These are phyloP conservation scores for Apostichopus californicus DNA, from an alignment of 35 echinoderm and acorn worm species.

Conservation along the genomic window DNA sequence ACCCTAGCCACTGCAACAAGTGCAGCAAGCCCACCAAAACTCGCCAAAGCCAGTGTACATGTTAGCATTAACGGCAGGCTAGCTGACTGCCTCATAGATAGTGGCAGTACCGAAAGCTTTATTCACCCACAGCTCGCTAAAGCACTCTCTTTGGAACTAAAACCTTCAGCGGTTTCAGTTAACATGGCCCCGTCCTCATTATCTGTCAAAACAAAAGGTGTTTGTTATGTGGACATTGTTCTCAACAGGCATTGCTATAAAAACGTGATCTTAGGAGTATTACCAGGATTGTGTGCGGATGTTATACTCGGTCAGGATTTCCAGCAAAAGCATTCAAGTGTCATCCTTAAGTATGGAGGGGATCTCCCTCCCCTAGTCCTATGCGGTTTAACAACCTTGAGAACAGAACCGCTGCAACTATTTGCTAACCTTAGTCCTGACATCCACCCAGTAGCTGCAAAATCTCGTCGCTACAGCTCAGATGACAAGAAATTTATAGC, in stretches of 20 bases:
- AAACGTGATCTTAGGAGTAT: neutral
- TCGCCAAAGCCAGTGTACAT: neutral
- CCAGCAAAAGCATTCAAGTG: conserved; percentile 42
- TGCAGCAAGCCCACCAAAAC: neutral
- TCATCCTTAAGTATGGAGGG: conserved; percentile 52
- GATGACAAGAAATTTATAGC: conserved; percentile 31
- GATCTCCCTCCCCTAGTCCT: conserved; percentile 18
- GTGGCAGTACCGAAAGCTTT: conserved; percentile 46
- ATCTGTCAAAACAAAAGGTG: neutral
- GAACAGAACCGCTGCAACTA: neutral
- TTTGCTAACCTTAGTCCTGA: conserved; percentile 46
- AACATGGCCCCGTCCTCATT: conserved; percentile 43
- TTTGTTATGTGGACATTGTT: conserved; percentile 29
- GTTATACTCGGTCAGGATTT: conserved; percentile 51
- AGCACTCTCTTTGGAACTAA: neutral
- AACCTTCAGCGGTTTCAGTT: conserved; percentile 21
- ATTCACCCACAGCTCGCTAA: conserved; percentile 5
- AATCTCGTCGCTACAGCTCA: conserved; percentile 47
- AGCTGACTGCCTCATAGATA: conserved; percentile 45
- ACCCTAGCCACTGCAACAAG: conserved; percentile 16
- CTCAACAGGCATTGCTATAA: neutral
- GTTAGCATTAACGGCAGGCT: conserved; percentile 24
- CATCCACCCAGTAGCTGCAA: conserved; percentile 28
- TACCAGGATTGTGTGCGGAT: conserved; percentile 33
- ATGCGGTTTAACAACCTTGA: neutral